phyloP scores from a whole-genome alignment of 1,140 invertebrate genomes.

The Coboldia fuscipes region DNA sequence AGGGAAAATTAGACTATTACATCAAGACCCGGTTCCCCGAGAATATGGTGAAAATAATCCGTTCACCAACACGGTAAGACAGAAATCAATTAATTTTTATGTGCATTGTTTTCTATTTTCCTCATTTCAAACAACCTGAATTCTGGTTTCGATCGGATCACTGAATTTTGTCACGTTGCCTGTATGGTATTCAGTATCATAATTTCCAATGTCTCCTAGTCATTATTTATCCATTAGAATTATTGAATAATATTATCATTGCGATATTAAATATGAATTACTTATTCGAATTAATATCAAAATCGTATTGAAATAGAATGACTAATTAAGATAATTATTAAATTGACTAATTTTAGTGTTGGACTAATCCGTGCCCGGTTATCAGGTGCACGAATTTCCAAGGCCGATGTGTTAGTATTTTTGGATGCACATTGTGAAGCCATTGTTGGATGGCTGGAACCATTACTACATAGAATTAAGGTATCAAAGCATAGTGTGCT shows the following conservation, averaged over 20 bases:
- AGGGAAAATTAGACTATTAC: slow-evolving; percentile 57
- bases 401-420: slow-evolving; percentile 74
- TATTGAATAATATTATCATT: neutral
- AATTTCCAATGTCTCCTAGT: no score
- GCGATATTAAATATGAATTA: no score
- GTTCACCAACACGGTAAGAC: slow-evolving; percentile 12
- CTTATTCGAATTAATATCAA: no score
- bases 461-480: slow-evolving; percentile 60
- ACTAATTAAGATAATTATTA: neutral
- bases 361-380: slow-evolving; percentile 73
- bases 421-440: slow-evolving; percentile 86
- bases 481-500: slow-evolving; percentile 57
- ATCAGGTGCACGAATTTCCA: slow-evolving; percentile 51
- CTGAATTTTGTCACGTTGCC: no score
- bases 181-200: no score
- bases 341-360: slow-evolving; percentile 20
- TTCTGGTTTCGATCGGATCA: no score
- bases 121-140: no score
- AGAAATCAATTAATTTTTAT: neutral
- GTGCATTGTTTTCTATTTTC: neutral
- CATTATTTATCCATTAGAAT: neutral
- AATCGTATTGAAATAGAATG: no score
- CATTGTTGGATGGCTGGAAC: slow-evolving; percentile 64
- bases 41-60: slow-evolving; percentile 49
- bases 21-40: slow-evolving; percentile 37